Base-by-base conservation (phyloP, 2,797 vertebrate genomes). In the Arctocebus calabarensis region DNA sequence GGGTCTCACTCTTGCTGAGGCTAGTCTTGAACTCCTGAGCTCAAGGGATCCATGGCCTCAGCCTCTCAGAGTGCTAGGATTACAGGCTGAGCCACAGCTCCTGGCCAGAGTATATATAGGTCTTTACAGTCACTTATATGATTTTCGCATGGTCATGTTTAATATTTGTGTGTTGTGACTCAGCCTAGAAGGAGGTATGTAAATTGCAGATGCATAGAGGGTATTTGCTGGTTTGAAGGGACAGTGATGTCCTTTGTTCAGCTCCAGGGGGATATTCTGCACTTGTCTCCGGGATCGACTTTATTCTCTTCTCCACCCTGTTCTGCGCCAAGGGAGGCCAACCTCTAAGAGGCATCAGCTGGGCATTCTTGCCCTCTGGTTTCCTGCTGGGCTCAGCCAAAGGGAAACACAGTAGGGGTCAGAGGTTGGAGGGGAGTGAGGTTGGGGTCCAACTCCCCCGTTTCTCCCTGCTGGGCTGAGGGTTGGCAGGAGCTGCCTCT, bases 321-420 rank as follows among this genome's bases (percentile, higher is more conserved):
- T 23, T 91, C 68, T 59, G 77, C 52, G 20, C 37, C 70, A 34
- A 2, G 11, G 78, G 75, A 81, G 40, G 71, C 40, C 82, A 77
- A 74, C 23, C 40, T 71, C n/a, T 29, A 2, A 23, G 40, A 19
- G 48, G 37, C 23, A 5, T 32, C 40, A 83, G 37, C 68, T 85
- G 74, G 92, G 34, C 17, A 88, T 52, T 66, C 78, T 77, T 78
- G 84, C 45, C 52, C 59, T 86, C 45, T 79, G 59, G 74, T 68
- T 70, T 93, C 57, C 83, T 78, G 29, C 55, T 86, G 61, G 62
- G 84, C 84, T 93, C 84, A 93, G 81, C 61, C 87, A 40, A 37
- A 78, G 45, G 70, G 61, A 93, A 66, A 45, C 68, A 43, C 20
- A 43, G 48, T 0, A 32, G 92, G 88, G 68, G 32, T 91, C 55